These are phyloP conservation scores for Neomonachus schauinslandi DNA, from an alignment of 2,113 vertebrate species.

Conservation along the genomic window DNA sequence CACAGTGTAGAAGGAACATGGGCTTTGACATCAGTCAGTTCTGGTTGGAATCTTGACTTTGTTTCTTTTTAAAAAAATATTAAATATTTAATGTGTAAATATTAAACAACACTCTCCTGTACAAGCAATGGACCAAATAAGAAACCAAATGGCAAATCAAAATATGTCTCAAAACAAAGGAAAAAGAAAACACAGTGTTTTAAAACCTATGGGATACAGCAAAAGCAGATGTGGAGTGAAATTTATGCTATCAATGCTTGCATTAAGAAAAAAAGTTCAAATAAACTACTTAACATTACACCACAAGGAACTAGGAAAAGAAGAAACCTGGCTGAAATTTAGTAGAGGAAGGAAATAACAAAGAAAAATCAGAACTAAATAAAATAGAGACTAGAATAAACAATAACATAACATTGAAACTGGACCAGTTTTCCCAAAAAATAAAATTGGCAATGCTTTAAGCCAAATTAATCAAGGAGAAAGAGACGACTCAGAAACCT, in stretches of 20 bases:
- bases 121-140: not conserved
- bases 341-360: not conserved
- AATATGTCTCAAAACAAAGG: not conserved
- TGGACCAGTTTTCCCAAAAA: not conserved
- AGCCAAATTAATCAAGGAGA: not conserved
- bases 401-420: not conserved
- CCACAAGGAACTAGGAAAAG: not conserved
- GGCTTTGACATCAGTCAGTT: not conserved
- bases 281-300: not conserved
- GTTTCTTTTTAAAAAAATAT: not conserved
- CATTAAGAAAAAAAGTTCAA: not conserved
- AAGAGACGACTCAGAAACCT: not conserved
- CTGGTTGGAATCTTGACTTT: not conserved
- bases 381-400: not conserved
- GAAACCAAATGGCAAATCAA: not conserved
- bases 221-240: not conserved
- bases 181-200: not conserved
- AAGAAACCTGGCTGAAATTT: not conserved
- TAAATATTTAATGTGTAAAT: not conserved
- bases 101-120: not conserved
- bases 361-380: not conserved
- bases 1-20: not conserved
- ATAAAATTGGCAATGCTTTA: not conserved
- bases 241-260: not conserved
- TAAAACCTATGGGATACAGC: not conserved